Percentiles rank a stretch among this genome's conserved stretches.
phyloP scores from a whole-genome alignment of 1,140 invertebrate genomes.

The Choristoneura fumiferana region DNA sequence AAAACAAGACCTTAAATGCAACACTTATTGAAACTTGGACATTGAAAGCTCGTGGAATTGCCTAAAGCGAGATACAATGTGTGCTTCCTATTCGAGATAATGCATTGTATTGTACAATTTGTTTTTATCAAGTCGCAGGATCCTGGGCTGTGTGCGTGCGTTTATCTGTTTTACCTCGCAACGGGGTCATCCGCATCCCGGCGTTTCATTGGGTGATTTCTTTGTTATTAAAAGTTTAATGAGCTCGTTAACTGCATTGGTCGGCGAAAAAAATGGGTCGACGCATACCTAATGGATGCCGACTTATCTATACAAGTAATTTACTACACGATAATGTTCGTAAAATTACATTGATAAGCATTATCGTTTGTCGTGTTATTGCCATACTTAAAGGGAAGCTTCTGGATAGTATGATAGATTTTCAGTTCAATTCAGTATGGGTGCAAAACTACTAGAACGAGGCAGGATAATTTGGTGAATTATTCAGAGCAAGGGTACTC shows the following conservation, averaged over 20 bases:
- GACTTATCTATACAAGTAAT: slow-evolving; percentile 5
- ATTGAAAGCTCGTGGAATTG: slow-evolving; percentile 42
- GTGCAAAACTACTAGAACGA: too few relatives aligned
- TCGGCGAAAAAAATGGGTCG: slow-evolving; percentile 16
- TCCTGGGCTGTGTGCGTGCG: neutral
- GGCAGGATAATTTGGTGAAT: too few relatives aligned
- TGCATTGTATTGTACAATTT: slow-evolving; percentile 3
- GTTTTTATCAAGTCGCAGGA: slow-evolving; percentile 24
- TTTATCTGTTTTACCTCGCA: slow-evolving; percentile 14
- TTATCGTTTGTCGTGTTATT: too few relatives aligned
- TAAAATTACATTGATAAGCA: slow-evolving; percentile 5
- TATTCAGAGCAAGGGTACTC: too few relatives aligned
- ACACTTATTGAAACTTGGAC: slow-evolving; percentile 24
- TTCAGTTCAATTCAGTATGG: too few relatives aligned
- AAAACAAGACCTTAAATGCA: slow-evolving; percentile 30
- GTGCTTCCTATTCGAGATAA: too few relatives aligned
- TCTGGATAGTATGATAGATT: too few relatives aligned
- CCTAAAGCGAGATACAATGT: slow-evolving; percentile 45
- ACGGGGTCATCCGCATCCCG: slow-evolving; percentile 14
- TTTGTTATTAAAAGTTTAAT: slow-evolving; percentile 17
- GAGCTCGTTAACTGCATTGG: slow-evolving; percentile 17
- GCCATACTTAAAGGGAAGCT: too few relatives aligned
- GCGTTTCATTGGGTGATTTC: neutral
- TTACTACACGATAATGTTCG: slow-evolving; percentile 16
- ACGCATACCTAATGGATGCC: slow-evolving; percentile 1